Conservation (phyloP, 2,888 invertebrate species). For the Drosophila conformis region DNA sequence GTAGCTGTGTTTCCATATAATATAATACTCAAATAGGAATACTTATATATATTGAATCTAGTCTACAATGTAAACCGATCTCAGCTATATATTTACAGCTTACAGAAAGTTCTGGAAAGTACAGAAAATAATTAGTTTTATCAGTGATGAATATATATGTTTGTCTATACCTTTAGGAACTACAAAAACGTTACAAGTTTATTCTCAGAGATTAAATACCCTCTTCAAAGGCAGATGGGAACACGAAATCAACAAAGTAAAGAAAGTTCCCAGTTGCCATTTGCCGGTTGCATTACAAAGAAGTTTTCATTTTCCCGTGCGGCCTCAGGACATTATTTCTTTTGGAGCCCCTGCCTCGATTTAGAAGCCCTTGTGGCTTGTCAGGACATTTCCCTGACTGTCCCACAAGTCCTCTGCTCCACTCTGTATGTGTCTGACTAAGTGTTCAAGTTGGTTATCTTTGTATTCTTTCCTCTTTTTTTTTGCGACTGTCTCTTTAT, state of each 20-base stretch:
- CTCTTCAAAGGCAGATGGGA: background rate
- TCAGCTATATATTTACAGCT: too few species aligned
- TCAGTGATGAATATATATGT: background rate
- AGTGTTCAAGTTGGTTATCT: slow-evolving; percentile 31
- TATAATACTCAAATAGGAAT: too few species aligned
- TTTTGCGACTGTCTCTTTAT: slow-evolving; percentile 19
- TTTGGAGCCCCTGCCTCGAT: slow-evolving; percentile 38
- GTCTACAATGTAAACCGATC: too few species aligned
- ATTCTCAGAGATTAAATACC: slow-evolving; percentile 4
- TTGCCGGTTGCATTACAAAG: slow-evolving; percentile 67
- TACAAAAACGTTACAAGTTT: background rate
- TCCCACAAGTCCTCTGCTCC: slow-evolving; percentile 29
- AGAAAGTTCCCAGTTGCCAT: slow-evolving; percentile 51
- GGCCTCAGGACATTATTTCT: slow-evolving; percentile 76
- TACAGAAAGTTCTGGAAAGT: too few species aligned
- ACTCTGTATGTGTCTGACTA: slow-evolving; percentile 1
- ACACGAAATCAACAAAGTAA: background rate
- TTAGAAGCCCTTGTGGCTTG: slow-evolving; percentile 60
- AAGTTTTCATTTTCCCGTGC: slow-evolving; percentile 75
- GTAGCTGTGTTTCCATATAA: too few species aligned
- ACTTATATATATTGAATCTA: too few species aligned
- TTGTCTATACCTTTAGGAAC: background rate
- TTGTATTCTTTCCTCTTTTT: slow-evolving; percentile 23
- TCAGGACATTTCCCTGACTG: slow-evolving; percentile 62
- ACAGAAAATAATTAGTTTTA: too few species aligned